These are phyloP conservation scores for Hybognathus amarus DNA, from an alignment of 2,797 vertebrate genomes.

Conservation along the genomic window DNA sequence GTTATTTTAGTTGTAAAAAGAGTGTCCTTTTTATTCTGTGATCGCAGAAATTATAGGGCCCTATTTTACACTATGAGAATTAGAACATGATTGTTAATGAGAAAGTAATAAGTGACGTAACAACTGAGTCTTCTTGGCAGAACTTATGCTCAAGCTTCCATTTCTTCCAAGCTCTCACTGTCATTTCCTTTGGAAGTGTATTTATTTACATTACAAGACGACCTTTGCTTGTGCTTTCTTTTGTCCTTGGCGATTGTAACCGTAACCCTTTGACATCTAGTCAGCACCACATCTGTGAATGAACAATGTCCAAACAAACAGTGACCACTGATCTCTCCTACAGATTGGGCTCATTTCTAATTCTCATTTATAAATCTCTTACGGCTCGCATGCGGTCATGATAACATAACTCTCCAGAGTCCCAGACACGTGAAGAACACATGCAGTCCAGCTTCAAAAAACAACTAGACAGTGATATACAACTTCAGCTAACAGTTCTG, in stretches of 20 bases:
- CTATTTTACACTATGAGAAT: no score
- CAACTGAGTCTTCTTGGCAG: no score
- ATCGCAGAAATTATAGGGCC: no score
- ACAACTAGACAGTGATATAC: constrained; percentile 27
- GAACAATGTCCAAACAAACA: background rate
- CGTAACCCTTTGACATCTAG: constrained; percentile 12
- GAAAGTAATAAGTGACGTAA: no score
- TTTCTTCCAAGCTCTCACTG: constrained; percentile 20
- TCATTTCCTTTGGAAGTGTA: constrained; percentile 21
- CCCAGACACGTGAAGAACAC: background rate
- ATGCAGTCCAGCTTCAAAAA: constrained; percentile 7
- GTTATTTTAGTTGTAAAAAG: no score
- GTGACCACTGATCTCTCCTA: background rate
- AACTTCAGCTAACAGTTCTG: constrained; percentile 29
- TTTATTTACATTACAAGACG: background rate
- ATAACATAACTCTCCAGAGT: constrained; percentile 3
- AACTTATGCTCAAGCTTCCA: no score
- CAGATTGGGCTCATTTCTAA: background rate
- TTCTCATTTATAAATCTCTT: background rate
- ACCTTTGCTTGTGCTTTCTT: constrained; percentile 3
- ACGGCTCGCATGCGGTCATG: background rate
- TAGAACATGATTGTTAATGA: no score
- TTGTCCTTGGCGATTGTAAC: constrained; percentile 16
- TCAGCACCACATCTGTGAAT: constrained; percentile 5
- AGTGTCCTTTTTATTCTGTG: no score